Conservation (phyloP, 2,888 invertebrate genomes). For the Acrobasis consociella region DNA sequence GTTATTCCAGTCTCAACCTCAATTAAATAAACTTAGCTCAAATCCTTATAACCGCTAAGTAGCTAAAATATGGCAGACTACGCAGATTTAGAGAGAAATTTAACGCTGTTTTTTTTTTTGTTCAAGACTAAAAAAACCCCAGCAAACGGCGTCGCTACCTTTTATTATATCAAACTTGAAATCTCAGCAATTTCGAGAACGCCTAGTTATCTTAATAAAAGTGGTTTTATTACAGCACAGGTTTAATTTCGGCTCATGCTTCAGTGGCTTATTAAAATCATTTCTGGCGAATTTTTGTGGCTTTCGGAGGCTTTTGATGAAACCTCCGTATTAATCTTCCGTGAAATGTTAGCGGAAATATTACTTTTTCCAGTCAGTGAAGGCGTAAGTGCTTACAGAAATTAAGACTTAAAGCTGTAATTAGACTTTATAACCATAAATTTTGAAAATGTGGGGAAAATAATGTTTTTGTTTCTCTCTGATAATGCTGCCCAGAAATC, state of each 20-base stretch:
- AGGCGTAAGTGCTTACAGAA: not conserved
- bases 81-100: no score
- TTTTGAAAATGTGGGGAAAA: no score
- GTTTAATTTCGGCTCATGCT: constrained; percentile 46
- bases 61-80: no score
- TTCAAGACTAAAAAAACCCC: no score
- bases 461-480: no score
- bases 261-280: constrained; percentile 50
- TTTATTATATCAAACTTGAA: not conserved
- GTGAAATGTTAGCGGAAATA: not conserved
- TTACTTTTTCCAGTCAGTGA: not conserved
- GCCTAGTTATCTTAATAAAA: constrained; percentile 26
- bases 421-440: not conserved
- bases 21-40: no score
- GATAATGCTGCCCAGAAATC: no score
- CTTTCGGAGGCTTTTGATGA: constrained; percentile 44
- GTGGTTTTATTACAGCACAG: constrained; percentile 36
- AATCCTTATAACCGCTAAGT: no score
- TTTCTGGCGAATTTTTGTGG: constrained; percentile 46
- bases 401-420: not conserved
- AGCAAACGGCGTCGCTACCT: not conserved
- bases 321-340: constrained; percentile 43
- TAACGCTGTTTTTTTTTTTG: no score
- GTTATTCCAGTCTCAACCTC: no score
- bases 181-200: not conserved